phyloP scores from a whole-genome alignment of 2,888 invertebrate genomes.

The Andricus curvator region DNA sequence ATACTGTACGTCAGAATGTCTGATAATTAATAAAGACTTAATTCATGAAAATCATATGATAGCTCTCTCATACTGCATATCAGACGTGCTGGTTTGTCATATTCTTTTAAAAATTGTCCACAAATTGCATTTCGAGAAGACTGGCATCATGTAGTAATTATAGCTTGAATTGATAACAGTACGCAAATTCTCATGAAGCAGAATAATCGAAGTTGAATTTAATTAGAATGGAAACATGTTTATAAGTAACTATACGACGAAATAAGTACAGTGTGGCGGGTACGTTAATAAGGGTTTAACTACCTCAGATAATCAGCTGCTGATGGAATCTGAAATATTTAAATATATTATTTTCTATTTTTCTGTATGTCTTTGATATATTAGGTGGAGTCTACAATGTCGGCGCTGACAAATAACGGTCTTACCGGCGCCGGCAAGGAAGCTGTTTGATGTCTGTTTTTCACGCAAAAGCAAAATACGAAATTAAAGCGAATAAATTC shows the following conservation, averaged over 20 bases:
- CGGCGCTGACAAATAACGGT: no score
- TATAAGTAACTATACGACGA: background rate
- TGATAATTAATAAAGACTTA: background rate
- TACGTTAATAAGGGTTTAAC: background rate
- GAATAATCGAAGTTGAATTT: slow-evolving; percentile 15
- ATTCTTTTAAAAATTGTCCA: background rate
- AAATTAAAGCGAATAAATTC: no score
- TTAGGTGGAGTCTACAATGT: no score
- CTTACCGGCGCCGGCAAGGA: no score
- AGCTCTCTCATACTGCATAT: slow-evolving; percentile 4
- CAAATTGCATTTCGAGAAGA: background rate
- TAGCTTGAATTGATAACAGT: slow-evolving; percentile 17
- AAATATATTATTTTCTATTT: background rate
- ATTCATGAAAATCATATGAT: background rate
- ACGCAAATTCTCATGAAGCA: slow-evolving; percentile 1
- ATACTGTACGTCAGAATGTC: background rate
- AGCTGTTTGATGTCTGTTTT: no score
- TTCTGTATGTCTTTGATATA: no score
- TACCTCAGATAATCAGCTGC: slow-evolving; percentile 3
- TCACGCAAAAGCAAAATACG: no score
- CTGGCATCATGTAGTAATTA: slow-evolving; percentile 3
- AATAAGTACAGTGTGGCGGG: slow-evolving; percentile 3
- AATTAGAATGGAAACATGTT: slow-evolving; percentile 12
- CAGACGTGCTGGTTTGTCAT: slow-evolving; percentile 5
- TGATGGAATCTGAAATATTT: background rate